A percentile compares a stretch with the other conserved stretches of the same genome.
Evolutionary conservation across 2,797 vertebrate species (phyloP).

Genomic region (Gallinago solitaria): DNA sequence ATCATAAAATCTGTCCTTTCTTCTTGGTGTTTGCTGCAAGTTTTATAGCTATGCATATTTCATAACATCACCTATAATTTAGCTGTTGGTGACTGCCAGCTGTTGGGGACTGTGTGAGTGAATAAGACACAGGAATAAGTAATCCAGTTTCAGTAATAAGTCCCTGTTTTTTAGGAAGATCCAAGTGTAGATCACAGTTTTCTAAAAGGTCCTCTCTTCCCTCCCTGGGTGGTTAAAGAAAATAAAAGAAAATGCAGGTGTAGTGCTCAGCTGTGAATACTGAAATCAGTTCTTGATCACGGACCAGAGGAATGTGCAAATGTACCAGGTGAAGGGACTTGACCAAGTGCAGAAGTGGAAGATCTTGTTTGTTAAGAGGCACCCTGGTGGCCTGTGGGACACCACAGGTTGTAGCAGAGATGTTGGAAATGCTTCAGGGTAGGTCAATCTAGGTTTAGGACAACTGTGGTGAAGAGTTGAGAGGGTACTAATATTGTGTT

Average conservation of each 20-base stretch:
- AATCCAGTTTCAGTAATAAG: background rate
- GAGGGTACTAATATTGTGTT: no score
- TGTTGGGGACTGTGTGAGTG: background rate
- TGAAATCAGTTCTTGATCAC: background rate
- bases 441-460: background rate
- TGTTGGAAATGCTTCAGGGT: background rate
- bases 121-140: background rate
- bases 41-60: background rate
- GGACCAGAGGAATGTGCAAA: background rate
- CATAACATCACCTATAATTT: background rate
- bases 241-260: background rate
- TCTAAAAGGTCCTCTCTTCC: background rate
- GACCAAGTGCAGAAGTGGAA: background rate
- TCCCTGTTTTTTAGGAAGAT: background rate
- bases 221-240: background rate
- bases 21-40: background rate
- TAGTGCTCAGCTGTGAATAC: background rate
- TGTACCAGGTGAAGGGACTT: background rate
- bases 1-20: background rate
- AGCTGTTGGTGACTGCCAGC: background rate
- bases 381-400: background rate
- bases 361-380: background rate
- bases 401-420: background rate
- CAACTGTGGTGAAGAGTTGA: background rate
- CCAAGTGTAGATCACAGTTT: background rate